Evolutionary conservation across 2,888 invertebrate genomes (phyloP), one percentile per base, ranked within the genome.

Genomic region (Scrobipalpa atriplicella): DNA sequence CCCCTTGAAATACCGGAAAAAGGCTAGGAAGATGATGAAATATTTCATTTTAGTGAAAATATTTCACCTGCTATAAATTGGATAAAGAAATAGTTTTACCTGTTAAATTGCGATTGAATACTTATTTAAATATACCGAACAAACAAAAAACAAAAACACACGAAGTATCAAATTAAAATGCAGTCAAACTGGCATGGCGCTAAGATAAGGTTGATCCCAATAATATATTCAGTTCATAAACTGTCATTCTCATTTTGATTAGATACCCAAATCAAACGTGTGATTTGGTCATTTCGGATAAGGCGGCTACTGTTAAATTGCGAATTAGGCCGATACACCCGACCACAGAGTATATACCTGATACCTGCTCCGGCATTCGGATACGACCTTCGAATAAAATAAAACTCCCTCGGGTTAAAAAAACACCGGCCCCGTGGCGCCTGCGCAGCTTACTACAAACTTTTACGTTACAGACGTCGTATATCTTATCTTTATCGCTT

Each of bases 391-490:
- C 82, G 73, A 72, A 86, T 87, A 87, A 87, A 87, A 89, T 84
- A 81, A 89, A 89, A 89, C 83, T 80, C 80, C 77, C 75, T 78
- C 78, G 21, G 64, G 52, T 64, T 63, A 77, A 83, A 88, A 89
- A 85, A 90, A 90, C 87, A 81, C 78, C 84, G 83, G 80, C 83
- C 79, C 75, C 76, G 82, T 86, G 92, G 92, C 92, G 92, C 92
- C 91, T 89, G 78, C 75, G 78, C 72, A 74, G 78, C 78, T 71
- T 74, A 70, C 68, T 66, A 70, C 71, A 71, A 71, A 67, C 62
- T 68, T 47, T 64, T 43, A 38, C 62, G 67, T 68, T 67, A 47
- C 39, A 47, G 19, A 13, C 29, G 29, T 66, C 68, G 54, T 56
- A 56, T 54, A 61, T 63, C 18, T 66, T 62, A 11, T 56, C 70